Conservation (phyloP, 2,113 vertebrate genomes). For the Isichthys henryi region DNA sequence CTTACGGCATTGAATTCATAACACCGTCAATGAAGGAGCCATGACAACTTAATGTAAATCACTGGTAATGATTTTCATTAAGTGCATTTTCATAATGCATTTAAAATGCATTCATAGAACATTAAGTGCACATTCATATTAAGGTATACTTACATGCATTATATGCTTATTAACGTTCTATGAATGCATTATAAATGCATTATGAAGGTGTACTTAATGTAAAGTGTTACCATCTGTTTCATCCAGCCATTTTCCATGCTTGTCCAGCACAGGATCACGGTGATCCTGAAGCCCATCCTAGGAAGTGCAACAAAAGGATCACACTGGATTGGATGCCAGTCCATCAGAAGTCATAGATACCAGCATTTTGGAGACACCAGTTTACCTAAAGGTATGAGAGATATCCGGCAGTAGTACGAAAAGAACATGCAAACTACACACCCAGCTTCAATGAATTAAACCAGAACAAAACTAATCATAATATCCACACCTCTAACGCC, state of each 20-base stretch:
- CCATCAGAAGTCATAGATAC: background rate
- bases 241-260: background rate
- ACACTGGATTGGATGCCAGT: background rate
- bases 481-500: slow-evolving; percentile 17
- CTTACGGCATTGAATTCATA: background rate
- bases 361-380: background rate
- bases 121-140: background rate
- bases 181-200: background rate
- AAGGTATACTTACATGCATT: background rate
- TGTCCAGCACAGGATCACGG: background rate
- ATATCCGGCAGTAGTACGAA: background rate
- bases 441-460: slow-evolving; percentile 24
- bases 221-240: background rate
- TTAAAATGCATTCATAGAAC: background rate
- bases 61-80: background rate
- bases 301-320: background rate
- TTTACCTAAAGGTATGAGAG: background rate
- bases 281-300: background rate
- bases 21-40: background rate
- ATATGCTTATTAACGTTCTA: background rate
- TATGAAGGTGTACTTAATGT: background rate
- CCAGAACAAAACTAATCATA: slow-evolving; percentile 16
- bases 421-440: background rate
- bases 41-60: background rate
- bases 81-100: background rate